phyloP scores from a whole-genome alignment of 2,113 vertebrate species.

The Rhinolophus ferrumequinum region DNA sequence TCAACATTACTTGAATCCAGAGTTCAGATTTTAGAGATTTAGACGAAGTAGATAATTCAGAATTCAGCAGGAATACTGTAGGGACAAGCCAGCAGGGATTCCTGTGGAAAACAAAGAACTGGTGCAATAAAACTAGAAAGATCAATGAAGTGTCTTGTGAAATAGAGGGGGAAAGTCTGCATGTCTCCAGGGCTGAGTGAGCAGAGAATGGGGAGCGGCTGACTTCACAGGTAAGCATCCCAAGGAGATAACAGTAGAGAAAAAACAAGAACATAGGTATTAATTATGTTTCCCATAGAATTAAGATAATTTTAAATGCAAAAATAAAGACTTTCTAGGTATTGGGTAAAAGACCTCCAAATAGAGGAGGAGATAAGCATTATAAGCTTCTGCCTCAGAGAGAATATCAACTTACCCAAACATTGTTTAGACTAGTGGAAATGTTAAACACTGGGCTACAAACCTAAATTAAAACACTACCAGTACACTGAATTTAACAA shows the following conservation, averaged over 20 bases:
- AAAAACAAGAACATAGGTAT: slow-evolving; percentile 10
- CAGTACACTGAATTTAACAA: slow-evolving; percentile 71
- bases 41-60: slow-evolving; percentile 52
- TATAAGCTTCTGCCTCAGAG: slow-evolving; percentile 29
- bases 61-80: slow-evolving; percentile 42
- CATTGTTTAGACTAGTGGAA: slow-evolving; percentile 66
- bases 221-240: not conserved
- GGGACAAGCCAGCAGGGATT: slow-evolving; percentile 48
- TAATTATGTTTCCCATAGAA: slow-evolving; percentile 13
- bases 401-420: slow-evolving; percentile 52
- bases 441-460: slow-evolving; percentile 66
- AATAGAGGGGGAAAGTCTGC: not conserved
- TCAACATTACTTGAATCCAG: slow-evolving; percentile 24
- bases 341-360: slow-evolving; percentile 27
- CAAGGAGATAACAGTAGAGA: not conserved
- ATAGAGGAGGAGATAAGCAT: not conserved
- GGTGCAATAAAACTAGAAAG: slow-evolving; percentile 37
- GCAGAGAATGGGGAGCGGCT: not conserved
- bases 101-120: slow-evolving; percentile 54
- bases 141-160: slow-evolving; percentile 63
- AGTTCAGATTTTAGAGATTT: slow-evolving; percentile 39
- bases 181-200: not conserved
- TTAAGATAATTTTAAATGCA: slow-evolving; percentile 40
- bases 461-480: slow-evolving; percentile 71
- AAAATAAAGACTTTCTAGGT: slow-evolving; percentile 29